Evolutionary conservation across 2,888 invertebrate species (phyloP).

Genomic region (Lymantria dispar): DNA sequence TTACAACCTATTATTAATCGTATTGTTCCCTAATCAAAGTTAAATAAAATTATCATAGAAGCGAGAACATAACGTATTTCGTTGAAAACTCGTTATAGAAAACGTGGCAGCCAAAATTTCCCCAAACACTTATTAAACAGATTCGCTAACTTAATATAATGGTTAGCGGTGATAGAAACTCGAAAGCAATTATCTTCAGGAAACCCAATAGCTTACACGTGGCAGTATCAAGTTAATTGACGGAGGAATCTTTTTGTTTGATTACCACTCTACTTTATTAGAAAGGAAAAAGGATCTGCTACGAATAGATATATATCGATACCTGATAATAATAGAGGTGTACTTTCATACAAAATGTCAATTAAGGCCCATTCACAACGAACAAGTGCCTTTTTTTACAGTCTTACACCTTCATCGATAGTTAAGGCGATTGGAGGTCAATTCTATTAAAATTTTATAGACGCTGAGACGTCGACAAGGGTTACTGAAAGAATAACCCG

Average conservation of each 20-base stretch:
- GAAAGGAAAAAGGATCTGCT: not conserved
- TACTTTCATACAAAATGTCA: no score
- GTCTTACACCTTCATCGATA: no score
- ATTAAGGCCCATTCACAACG: no score
- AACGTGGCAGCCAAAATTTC: conserved; percentile 16
- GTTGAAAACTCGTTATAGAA: conserved; percentile 39
- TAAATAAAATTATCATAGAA: not conserved
- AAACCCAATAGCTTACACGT: conserved; percentile 5
- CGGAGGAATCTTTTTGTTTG: not conserved
- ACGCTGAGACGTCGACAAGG: no score
- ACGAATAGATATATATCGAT: not conserved
- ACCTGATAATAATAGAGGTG: not conserved
- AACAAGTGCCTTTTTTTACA: no score
- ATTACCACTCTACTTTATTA: conserved; percentile 2
- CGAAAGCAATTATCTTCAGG: conserved; percentile 13
- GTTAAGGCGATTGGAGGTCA: no score
- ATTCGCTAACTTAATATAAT: conserved; percentile 8
- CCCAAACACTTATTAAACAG: conserved; percentile 20
- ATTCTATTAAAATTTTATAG: no score
- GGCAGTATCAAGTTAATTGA: not conserved
- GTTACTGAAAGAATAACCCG: no score
- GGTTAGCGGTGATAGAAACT: conserved; percentile 7
- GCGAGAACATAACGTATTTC: conserved; percentile 8
- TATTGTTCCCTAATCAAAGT: no score
- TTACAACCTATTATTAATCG: no score